Evolutionary conservation across 2,113 vertebrate species (phyloP).

Genomic region (Panurus biarmicus): DNA sequence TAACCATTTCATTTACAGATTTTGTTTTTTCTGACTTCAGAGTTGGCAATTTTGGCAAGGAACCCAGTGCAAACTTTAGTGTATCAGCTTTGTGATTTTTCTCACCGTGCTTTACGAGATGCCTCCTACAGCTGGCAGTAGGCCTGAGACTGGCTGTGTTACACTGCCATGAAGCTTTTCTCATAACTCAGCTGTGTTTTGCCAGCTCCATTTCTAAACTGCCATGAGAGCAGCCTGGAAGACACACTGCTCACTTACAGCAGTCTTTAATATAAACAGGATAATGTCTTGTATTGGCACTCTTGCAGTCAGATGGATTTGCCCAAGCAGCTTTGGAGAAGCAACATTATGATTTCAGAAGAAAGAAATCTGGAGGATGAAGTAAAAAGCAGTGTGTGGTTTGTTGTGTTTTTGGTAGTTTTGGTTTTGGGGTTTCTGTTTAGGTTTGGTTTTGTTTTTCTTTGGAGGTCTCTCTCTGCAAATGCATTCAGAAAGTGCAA

Average conservation of each 20-base stretch:
- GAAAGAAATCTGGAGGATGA: not conserved
- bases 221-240: slow-evolving; percentile 37
- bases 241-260: slow-evolving; percentile 35
- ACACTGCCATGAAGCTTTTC: not conserved
- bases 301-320: slow-evolving; percentile 3
- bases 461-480: not conserved
- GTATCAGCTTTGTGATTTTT: not conserved
- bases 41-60: not conserved
- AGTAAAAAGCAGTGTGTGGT: not conserved
- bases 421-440: not conserved
- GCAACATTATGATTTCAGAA: not conserved
- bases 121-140: not conserved
- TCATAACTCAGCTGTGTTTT: slow-evolving; percentile 17
- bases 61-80: not conserved
- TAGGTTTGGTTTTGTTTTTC: fast-evolving
- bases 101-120: not conserved
- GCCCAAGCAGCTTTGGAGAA: not conserved
- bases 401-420: not conserved
- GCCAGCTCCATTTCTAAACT: slow-evolving; percentile 9
- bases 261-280: not conserved
- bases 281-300: not conserved
- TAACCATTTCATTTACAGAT: slow-evolving; percentile 10
- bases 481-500: not conserved
- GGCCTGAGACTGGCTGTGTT: not conserved
- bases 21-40: not conserved